phyloP scores from a whole-genome alignment of 2,113 vertebrate species.

The Cinclus cinclus region DNA sequence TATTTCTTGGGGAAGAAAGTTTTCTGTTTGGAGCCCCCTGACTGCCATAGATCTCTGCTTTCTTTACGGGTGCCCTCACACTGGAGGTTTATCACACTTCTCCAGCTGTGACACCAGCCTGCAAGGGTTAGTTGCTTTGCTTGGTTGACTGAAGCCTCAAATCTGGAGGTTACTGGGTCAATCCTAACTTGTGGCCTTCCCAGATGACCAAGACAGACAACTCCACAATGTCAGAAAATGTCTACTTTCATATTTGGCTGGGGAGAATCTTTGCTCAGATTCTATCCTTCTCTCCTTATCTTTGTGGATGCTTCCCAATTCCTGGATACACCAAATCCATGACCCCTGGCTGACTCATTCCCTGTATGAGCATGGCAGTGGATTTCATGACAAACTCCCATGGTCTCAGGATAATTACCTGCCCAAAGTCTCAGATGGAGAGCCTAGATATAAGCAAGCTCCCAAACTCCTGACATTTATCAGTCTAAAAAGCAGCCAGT shows the following conservation, averaged over 20 bases:
- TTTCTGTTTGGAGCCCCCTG: background rate
- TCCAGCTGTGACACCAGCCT: slow-evolving; percentile 37
- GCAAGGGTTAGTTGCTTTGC: slow-evolving; percentile 47
- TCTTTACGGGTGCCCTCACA: background rate
- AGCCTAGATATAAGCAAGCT: slow-evolving; percentile 56
- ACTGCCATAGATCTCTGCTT: background rate
- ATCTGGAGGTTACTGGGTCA: slow-evolving; percentile 27
- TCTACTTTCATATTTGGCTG: slow-evolving; percentile 11
- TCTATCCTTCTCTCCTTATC: background rate
- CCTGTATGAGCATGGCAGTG: background rate
- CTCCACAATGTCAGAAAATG: background rate
- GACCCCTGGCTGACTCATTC: slow-evolving; percentile 13
- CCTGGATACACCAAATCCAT: background rate
- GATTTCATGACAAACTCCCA: slow-evolving; percentile 53
- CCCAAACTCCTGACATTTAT: slow-evolving; percentile 71
- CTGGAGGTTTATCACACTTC: slow-evolving; percentile 1
- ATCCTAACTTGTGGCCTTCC: slow-evolving; percentile 1
- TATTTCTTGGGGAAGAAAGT: background rate
- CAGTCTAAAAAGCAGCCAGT: slow-evolving; percentile 56
- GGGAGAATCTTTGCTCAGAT: slow-evolving; percentile 1
- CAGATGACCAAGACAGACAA: background rate
- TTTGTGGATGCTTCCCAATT: background rate
- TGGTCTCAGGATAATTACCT: slow-evolving; percentile 66
- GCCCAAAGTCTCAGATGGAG: slow-evolving; percentile 58
- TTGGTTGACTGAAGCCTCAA: slow-evolving; percentile 41